phyloP scores from a whole-genome alignment of 37 sponge, comb jelly and placozoan species.

The Diacarnus erythraeanus region DNA sequence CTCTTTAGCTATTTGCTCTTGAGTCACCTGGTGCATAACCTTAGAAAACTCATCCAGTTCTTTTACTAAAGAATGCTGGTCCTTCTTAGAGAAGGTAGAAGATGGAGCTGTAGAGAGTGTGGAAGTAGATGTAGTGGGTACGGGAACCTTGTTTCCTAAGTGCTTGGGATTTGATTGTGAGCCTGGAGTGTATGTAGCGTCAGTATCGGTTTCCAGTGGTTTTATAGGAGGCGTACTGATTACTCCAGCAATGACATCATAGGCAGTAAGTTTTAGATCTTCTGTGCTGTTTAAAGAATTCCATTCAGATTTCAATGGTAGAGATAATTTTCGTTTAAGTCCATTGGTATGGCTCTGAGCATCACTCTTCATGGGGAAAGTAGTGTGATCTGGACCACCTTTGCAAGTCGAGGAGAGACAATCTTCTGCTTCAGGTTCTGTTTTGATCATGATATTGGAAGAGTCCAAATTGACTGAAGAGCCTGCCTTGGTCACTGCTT shows the following conservation, averaged over 20 bases:
- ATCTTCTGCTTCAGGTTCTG: background rate
- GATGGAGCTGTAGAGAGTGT: background rate
- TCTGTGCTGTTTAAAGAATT: conserved; percentile 18
- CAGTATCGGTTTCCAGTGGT: conserved; percentile 55
- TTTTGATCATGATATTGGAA: conserved; percentile 4
- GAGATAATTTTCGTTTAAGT: background rate
- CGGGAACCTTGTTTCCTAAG: background rate
- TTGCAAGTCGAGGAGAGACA: background rate
- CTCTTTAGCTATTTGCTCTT: conserved; percentile 46
- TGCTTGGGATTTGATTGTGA: background rate
- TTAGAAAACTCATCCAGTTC: conserved; percentile 61
- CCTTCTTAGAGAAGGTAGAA: background rate
- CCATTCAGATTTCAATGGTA: conserved; percentile 1
- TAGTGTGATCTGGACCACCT: too few relatives aligned
- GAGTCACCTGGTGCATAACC: conserved; percentile 41
- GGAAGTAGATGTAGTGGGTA: background rate
- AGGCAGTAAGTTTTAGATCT: conserved; percentile 43
- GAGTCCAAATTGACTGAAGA: too few relatives aligned
- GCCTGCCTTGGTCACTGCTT: too few relatives aligned
- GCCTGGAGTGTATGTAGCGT: too few relatives aligned
- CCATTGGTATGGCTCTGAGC: background rate
- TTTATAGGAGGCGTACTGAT: conserved; percentile 54
- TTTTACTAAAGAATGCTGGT: conserved; percentile 6
- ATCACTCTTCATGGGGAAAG: conserved; percentile 12
- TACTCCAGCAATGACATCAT: conserved; percentile 29